Conservation (phyloP, 2,113 vertebrate genomes). For the Pardalotus punctatus region DNA sequence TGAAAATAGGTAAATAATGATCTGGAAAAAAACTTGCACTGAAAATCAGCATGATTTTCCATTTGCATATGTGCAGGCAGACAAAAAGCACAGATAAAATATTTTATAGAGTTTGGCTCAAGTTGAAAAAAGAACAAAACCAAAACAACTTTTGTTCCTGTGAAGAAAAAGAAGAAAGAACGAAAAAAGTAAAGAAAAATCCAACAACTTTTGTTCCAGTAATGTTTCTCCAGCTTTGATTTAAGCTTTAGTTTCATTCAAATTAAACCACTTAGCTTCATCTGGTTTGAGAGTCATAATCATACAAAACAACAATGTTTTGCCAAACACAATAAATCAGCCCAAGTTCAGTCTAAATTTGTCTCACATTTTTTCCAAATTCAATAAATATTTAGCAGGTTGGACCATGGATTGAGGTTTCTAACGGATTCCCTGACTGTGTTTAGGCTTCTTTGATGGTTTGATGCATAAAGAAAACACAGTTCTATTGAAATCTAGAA, state of each 20-base stretch:
- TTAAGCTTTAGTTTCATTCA: slow-evolving; percentile 48
- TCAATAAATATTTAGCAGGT: slow-evolving; percentile 54
- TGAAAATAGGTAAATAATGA: not conserved
- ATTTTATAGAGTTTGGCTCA: slow-evolving; percentile 24
- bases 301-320: not conserved
- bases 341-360: slow-evolving; percentile 37
- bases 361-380: slow-evolving; percentile 47
- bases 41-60: not conserved
- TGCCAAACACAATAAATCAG: slow-evolving; percentile 56
- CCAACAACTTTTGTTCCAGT: not conserved
- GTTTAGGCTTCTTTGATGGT: not conserved
- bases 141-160: not conserved
- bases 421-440: not conserved
- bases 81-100: not conserved
- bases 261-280: slow-evolving; percentile 29
- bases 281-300: slow-evolving; percentile 41
- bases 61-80: not conserved
- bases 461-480: not conserved
- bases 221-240: slow-evolving; percentile 31
- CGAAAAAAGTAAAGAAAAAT: not conserved
- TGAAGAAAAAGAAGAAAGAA: not conserved
- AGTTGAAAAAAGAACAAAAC: slow-evolving; percentile 29
- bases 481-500: not conserved
- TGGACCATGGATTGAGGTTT: slow-evolving; percentile 39
- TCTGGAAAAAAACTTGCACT: not conserved